Percentiles rank a stretch among this genome's conserved stretches.
These are phyloP conservation scores for Lamellibrachia columna DNA, from an alignment of 2,888 invertebrate genomes.

Conservation along the genomic window DNA sequence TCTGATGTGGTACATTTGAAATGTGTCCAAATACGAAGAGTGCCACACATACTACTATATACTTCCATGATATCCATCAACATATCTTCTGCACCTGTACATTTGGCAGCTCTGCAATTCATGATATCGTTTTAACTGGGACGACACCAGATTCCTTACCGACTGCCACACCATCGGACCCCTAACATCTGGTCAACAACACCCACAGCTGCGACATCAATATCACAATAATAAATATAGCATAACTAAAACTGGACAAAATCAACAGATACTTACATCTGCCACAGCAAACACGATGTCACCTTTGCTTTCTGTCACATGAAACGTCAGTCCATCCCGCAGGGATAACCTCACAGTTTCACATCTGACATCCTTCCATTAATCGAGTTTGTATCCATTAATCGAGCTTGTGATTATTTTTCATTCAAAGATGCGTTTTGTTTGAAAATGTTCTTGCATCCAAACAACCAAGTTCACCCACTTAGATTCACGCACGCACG, in stretches of 20 bases:
- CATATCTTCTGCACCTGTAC: not conserved
- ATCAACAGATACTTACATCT: not conserved
- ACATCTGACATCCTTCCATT: not conserved
- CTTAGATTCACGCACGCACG: not conserved
- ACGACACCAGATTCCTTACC: not conserved
- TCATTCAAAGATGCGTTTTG: not conserved
- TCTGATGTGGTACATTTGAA: not conserved
- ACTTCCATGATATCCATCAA: not conserved
- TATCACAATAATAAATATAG: constrained; percentile 12
- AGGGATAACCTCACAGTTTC: not conserved
- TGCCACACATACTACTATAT: not conserved
- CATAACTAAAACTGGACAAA: constrained; percentile 11
- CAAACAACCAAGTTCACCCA: not conserved
- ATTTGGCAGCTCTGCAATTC: not conserved
- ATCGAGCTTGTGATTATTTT: not conserved
- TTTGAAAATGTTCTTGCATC: not conserved
- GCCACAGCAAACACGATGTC: not conserved
- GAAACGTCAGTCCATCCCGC: not conserved
- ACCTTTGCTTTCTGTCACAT: not conserved
- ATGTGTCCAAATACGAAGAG: not conserved
- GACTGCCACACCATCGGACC: not conserved
- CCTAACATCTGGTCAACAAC: not conserved
- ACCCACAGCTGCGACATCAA: not conserved
- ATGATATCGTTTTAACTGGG: not conserved
- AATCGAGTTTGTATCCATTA: not conserved